Evolutionary conservation across 2,797 vertebrate genomes (phyloP), one percentile per base, ranked within the genome.

Genomic region (Naso thynnoides): DNA sequence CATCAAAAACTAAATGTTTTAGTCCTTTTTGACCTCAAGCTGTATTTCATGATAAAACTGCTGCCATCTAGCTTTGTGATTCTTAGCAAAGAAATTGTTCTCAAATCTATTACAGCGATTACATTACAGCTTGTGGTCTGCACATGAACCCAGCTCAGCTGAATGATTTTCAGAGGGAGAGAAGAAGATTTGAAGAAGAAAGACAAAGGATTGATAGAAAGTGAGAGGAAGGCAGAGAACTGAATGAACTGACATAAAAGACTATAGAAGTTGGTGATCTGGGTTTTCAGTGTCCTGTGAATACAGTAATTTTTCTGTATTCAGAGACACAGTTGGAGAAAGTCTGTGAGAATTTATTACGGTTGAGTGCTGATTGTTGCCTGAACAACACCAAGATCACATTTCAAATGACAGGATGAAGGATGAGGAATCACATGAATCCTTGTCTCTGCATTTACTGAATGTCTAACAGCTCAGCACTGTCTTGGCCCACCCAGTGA

Each of bases 361-460:
- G 36, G 60, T 63, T 82, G 79, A 73, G 52, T 24, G 3, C 65
- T 57, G 63, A 65, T 72, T 79, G 71, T 41, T 65, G 61, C 47
- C 50, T 47, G 54, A 83, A 78, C 29, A 75, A 70, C 48, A 49
- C 31, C 47, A 59, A 36, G 75, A 80, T 85, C 65, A 70, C 52
- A 49, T 75, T 82, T 86, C 80, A 85, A 81, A 71, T 56, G 68
- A 73, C 36, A 61, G 15, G 16, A 59, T 69, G 52, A 71, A 69
- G 36, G 33, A 82, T 36, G 36, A 73, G 61, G 26, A 68, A 59
- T 63, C 31, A 23, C 39, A 45, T 24, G 5, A 49, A 45, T 70
- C 41, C 45, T 53, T 39, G 16, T 54, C 36, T 13, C 24, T 45
- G 39, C 15, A 23, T 45, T 57, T 39, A 23, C 23, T 21, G 16